These are phyloP conservation scores for Psittacara wagleri DNA, from an alignment of 2,113 vertebrate genomes.

Conservation along the genomic window DNA sequence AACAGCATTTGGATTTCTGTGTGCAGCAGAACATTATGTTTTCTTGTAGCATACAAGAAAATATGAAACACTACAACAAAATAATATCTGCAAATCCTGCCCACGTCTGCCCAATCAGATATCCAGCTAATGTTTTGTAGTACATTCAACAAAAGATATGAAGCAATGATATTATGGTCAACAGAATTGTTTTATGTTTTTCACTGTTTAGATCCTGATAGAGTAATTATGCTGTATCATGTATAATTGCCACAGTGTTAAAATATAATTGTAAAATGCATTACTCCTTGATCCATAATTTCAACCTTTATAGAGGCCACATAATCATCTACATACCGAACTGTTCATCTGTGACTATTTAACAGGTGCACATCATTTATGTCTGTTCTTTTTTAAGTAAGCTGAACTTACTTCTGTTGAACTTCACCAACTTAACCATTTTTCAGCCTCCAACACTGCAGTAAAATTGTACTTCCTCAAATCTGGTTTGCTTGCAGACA, in stretches of 20 bases:
- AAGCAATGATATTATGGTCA: neutral
- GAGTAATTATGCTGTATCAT: neutral
- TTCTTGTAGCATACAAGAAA: neutral
- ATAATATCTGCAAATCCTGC: neutral
- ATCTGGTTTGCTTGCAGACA: conserved; percentile 59
- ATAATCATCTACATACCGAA: neutral
- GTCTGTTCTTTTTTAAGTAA: neutral
- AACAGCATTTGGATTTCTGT: neutral
- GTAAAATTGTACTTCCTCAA: conserved; percentile 57
- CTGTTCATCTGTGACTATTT: neutral
- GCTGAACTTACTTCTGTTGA: neutral
- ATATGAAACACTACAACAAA: neutral
- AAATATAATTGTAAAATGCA: neutral
- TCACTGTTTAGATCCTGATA: neutral
- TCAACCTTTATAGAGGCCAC: neutral
- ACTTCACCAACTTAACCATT: conserved; percentile 30
- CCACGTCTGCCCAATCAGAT: neutral
- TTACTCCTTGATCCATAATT: neutral
- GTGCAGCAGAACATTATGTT: neutral
- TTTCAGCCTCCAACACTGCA: conserved; percentile 43
- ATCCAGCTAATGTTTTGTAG: neutral
- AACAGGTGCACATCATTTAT: neutral
- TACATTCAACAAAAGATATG: neutral
- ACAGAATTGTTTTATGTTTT: neutral
- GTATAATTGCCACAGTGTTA: neutral